Conservation (phyloP, 2,888 invertebrate genomes). For the Autographa gamma region DNA sequence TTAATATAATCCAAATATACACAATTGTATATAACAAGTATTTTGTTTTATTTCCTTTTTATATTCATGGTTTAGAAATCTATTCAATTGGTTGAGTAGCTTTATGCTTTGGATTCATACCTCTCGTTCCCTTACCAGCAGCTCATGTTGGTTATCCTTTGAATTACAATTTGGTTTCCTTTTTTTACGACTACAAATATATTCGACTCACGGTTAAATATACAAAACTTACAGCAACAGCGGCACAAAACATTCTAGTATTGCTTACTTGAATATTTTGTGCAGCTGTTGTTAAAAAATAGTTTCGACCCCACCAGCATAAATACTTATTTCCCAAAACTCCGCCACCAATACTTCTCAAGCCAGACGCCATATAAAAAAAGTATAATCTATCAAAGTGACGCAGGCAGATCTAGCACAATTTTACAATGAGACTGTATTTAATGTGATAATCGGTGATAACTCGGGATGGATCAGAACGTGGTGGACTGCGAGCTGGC, state of each 20-base stretch:
- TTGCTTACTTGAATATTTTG: no score
- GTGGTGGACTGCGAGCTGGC: constrained; percentile 66
- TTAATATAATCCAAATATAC: constrained; percentile 71
- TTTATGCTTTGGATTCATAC: no score
- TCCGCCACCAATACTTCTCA: neutral
- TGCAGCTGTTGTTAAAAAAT: no score
- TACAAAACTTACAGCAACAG: no score
- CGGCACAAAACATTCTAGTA: no score
- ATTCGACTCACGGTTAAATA: no score
- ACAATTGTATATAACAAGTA: constrained; percentile 50
- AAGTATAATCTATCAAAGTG: constrained; percentile 33
- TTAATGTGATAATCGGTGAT: constrained; percentile 18
- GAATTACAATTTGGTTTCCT: no score
- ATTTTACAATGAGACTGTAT: constrained; percentile 48
- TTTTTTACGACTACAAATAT: no score
- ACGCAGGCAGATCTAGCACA: constrained; percentile 36
- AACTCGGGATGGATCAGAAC: constrained; percentile 63
- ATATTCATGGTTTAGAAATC: no score
- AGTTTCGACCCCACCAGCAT: neutral
- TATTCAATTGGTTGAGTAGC: no score
- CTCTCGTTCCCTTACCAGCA: no score
- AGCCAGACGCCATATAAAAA: neutral
- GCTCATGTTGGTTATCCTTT: no score
- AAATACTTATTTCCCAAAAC: constrained; percentile 19
- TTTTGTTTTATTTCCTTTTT: constrained; percentile 40